Evolutionary conservation across 2,888 invertebrate species (phyloP), one percentile per base, ranked within the genome.

Genomic region (Rosalia funebris): DNA sequence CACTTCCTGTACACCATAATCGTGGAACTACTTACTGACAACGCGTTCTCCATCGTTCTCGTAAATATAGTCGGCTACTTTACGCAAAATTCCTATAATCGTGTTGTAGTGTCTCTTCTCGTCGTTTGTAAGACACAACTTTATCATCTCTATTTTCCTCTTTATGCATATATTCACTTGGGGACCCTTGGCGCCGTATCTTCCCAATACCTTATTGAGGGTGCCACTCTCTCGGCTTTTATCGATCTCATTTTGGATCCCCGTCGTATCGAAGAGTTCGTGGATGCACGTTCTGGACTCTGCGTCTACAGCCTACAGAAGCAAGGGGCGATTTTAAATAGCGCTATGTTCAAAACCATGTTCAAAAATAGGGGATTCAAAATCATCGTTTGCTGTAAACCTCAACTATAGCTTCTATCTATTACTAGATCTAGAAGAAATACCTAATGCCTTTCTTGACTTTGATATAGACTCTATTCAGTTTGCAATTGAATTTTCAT

Each of bases 11-110:
- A n/a, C n/a, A n/a, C n/a, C n/a, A n/a, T n/a, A n/a, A n/a, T n/a
- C n/a, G n/a, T n/a, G n/a, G n/a, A n/a, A n/a, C n/a, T 34, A 47
- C 47, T 34, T 17, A 47, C 47, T 17, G 1, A 47, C 11, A 4
- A 34, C n/a, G 3, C 7, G 4, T 1, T 47, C 10, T 4, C 3
- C 10, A 34, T 47, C 17, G 17, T 47, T 47, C 11, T 34, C 36
- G 10, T 10, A 34, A 10, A 47, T 15, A 16, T 11, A 9, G 1
- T 36, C 34, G 7, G 14, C n/a, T 9, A 11, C 9, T 47, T 17
- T 15, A 10, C 1, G 4, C 9, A 34, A 19, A 1, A 19, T 17
- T 11, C 12, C 16, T 0, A 15, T 1, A 11, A 17, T 11, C 1
- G 10, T 17, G 12, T 12, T 36, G 1, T 16, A 17, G 11, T 3